These are phyloP conservation scores for Zaprionus inermis DNA, from an alignment of 1,140 invertebrate species.

Conservation along the genomic window DNA sequence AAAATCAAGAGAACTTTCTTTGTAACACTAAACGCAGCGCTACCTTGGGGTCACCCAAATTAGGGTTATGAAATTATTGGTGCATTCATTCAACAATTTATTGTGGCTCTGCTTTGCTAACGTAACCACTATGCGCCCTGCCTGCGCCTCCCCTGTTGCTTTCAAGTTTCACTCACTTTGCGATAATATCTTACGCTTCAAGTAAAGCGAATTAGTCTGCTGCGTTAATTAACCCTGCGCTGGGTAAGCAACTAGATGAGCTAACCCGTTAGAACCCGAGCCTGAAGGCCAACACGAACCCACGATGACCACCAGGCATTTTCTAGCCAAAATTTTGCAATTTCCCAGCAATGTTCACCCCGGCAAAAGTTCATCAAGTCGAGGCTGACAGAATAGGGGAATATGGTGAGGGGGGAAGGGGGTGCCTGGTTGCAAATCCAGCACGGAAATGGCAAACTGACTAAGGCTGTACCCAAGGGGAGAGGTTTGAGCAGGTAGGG, in stretches of 20 bases:
- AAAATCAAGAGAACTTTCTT: not conserved
- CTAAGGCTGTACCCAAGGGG: slow-evolving; percentile 4
- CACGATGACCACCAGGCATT: slow-evolving; percentile 47
- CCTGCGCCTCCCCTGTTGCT: not conserved
- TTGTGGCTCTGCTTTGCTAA: too few relatives aligned
- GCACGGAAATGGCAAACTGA: slow-evolving; percentile 51
- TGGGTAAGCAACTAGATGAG: slow-evolving; percentile 36
- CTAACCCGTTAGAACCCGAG: slow-evolving; percentile 15
- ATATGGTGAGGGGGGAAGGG: not conserved
- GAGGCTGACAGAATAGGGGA: slow-evolving; percentile 12
- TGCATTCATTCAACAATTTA: slow-evolving; percentile 14
- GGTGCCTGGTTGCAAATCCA: slow-evolving; percentile 4
- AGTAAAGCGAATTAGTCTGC: slow-evolving; percentile 13
- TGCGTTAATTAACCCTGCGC: slow-evolving; percentile 53
- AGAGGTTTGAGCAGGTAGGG: not conserved
- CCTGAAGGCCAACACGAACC: slow-evolving; percentile 1
- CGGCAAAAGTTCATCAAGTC: slow-evolving; percentile 61
- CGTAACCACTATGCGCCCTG: not conserved
- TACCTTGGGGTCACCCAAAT: slow-evolving; percentile 1
- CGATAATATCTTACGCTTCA: slow-evolving; percentile 24
- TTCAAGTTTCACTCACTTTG: slow-evolving; percentile 7
- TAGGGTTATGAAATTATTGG: slow-evolving; percentile 12
- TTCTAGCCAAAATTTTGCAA: slow-evolving; percentile 50
- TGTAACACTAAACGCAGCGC: not conserved
- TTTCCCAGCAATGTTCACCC: slow-evolving; percentile 41